Evolutionary conservation across 2,797 vertebrate genomes (phyloP), one percentile per base, ranked within the genome.

Genomic region (Euthynnus affinis): DNA sequence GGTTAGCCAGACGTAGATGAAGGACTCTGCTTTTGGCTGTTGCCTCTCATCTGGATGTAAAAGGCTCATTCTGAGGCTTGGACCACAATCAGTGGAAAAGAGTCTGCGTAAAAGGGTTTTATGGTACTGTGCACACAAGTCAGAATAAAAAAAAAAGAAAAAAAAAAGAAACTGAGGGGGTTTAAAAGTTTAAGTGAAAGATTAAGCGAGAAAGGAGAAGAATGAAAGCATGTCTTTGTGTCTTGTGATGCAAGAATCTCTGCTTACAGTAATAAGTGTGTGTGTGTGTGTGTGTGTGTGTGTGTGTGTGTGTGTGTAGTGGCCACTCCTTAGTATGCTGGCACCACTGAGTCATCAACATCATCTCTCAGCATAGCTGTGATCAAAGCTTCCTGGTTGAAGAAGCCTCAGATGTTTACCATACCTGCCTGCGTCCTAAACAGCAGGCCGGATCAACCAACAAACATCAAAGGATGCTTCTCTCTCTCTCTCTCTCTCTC

Each of bases 321-420:
- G 69, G 74, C 34, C 68, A 55, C 85, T 85, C 70, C 53, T 89
- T 83, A 82, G 76, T 81, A 87, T 87, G 90, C 88, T 40, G 77
- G 76, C 46, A 60, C 23, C 73, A 63, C 29, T 71, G 81, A 84
- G 76, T 89, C 90, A 90, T 91, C 91, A 83, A 17, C 86, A 86
- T 78, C 76, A 65, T 87, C 76, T 80, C 76, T 48, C 80, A 60
- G 63, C 74, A 51, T 53, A 61, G 62, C 78, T 55, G 67, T 86
- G 91, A 93, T 94, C 92, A 94, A 93, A 93, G 91, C 77, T 14
- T 73, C 42, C 8, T 29, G 83, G 76, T 76, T 74, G 81, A 70
- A 89, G 88, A 63, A 81, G 78, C 74, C 71, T 71, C 5, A 76
- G 63, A 69, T 93, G 85, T 90, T 92, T 93, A 89, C 80, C 78